Conservation (phyloP, 2,113 vertebrate genomes). For the Thinocorus orbignyianus region DNA sequence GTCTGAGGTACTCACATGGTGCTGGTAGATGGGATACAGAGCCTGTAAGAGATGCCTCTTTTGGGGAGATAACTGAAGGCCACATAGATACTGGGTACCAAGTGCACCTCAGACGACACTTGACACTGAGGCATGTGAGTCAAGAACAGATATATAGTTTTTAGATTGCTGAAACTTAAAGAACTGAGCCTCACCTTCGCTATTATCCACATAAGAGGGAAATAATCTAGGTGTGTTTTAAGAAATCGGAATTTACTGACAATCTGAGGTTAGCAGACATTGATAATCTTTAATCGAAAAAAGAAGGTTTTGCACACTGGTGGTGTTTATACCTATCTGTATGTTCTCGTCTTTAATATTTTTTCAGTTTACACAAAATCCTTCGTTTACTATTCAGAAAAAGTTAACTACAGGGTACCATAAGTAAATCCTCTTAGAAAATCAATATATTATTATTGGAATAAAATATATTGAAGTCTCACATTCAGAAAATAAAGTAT, state of each 20-base stretch:
- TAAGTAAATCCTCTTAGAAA: neutral
- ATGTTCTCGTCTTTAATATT: neutral
- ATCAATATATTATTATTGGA: neutral
- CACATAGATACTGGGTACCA: neutral
- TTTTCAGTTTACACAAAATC: neutral
- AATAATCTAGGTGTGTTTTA: neutral
- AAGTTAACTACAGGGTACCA: neutral
- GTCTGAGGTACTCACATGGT: neutral
- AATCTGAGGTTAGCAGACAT: neutral
- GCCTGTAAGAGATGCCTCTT: neutral
- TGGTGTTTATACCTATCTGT: neutral
- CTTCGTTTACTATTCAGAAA: neutral
- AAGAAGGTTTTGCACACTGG: neutral
- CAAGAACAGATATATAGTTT: neutral
- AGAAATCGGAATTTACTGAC: neutral
- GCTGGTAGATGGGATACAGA: neutral
- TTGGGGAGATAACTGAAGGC: accelerated
- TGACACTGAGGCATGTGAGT: neutral
- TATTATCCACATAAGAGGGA: neutral
- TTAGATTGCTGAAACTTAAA: neutral
- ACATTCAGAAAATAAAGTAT: neutral
- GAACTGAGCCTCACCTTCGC: neutral
- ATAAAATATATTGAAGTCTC: neutral
- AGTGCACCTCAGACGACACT: neutral
- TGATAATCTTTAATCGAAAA: neutral